Conservation (phyloP, 2,113 vertebrate genomes). For the Campylorhamphus procurvoides region DNA sequence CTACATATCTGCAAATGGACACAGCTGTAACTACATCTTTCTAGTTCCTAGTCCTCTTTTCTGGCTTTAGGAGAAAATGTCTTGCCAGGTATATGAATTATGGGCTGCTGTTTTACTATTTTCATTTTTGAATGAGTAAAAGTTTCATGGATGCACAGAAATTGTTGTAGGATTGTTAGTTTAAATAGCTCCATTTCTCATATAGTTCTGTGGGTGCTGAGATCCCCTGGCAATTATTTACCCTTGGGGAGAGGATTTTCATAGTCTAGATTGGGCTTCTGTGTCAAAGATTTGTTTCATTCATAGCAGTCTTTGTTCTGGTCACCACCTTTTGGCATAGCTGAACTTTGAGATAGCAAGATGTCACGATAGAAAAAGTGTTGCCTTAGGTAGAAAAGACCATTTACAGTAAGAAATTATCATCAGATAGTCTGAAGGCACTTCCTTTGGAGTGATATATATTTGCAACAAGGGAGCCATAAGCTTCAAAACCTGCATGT, state of each 20-base stretch:
- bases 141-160: neutral
- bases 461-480: neutral
- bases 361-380: neutral
- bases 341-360: neutral
- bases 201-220: neutral
- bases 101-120: neutral
- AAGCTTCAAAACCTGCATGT: neutral
- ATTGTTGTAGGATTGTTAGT: neutral
- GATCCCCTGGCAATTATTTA: neutral
- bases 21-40: neutral
- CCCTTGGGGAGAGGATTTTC: neutral
- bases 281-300: neutral
- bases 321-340: neutral
- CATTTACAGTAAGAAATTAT: neutral
- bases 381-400: neutral
- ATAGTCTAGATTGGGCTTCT: neutral
- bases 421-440: neutral
- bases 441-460: neutral
- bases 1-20: neutral
- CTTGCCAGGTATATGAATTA: neutral
- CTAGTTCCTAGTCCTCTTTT: neutral
- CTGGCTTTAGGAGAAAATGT: neutral
- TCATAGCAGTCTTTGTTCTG: neutral
- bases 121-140: neutral
- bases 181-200: neutral